Conservation (phyloP, 2,797 vertebrate species). For the Carapus acus region DNA sequence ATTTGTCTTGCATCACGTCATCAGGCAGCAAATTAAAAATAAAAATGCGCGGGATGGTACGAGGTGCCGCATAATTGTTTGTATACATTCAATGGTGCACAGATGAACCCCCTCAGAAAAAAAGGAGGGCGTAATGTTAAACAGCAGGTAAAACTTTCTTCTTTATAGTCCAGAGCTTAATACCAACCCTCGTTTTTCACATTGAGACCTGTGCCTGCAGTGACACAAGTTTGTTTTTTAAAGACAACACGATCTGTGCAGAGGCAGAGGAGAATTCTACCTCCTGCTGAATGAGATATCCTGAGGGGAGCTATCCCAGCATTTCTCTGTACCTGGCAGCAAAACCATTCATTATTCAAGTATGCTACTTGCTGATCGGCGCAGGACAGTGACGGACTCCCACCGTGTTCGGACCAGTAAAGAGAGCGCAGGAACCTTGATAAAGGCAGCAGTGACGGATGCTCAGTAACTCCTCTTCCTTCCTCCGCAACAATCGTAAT, state of each 20-base stretch:
- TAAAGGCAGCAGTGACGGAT: constrained; percentile 45
- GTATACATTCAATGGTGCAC: constrained; percentile 52
- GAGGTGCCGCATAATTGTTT: constrained; percentile 27
- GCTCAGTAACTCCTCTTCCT: background rate
- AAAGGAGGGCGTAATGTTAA: too few relatives aligned
- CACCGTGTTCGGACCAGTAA: constrained; percentile 20
- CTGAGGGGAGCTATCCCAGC: background rate
- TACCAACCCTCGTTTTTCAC: constrained; percentile 9
- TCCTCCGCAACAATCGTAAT: background rate
- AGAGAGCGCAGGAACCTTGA: constrained; percentile 21
- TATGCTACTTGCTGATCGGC: constrained; percentile 1
- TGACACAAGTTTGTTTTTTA: background rate
- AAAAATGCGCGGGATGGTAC: too few relatives aligned
- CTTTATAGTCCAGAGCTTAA: too few relatives aligned
- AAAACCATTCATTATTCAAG: background rate
- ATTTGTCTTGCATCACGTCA: background rate
- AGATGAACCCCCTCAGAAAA: too few relatives aligned
- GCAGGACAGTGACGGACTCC: background rate
- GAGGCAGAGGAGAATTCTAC: constrained; percentile 1
- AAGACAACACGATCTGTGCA: constrained; percentile 10
- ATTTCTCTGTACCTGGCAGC: background rate
- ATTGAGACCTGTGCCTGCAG: constrained; percentile 6
- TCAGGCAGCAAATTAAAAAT: too few relatives aligned
- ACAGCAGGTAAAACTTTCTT: too few relatives aligned
- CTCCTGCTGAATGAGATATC: background rate